Percentiles rank a stretch among this genome's conserved stretches.
phyloP scores from a whole-genome alignment of 2,113 vertebrate genomes.

The Dolichallabes microphthalmus region DNA sequence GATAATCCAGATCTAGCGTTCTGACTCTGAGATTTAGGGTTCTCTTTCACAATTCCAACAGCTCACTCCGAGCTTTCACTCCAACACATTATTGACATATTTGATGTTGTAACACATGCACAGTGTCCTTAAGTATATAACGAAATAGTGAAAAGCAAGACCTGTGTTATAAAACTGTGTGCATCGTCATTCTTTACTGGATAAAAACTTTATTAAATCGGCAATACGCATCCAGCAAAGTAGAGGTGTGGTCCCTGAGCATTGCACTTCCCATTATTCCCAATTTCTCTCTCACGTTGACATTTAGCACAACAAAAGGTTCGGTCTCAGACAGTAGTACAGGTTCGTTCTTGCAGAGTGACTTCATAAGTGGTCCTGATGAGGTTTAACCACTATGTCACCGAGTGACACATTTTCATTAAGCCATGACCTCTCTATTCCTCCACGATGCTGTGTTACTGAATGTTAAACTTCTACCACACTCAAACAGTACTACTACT shows the following conservation, averaged over 20 bases:
- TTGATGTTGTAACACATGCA: background rate
- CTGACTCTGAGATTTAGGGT: background rate
- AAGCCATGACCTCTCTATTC: slow-evolving; percentile 49
- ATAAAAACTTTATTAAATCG: slow-evolving; percentile 12
- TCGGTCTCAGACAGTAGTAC: slow-evolving; percentile 46
- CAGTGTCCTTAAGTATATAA: background rate
- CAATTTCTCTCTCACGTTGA: slow-evolving; percentile 56
- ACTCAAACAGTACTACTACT: slow-evolving; percentile 35
- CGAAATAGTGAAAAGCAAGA: background rate
- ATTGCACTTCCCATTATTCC: background rate
- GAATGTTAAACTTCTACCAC: slow-evolving; percentile 63
- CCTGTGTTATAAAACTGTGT: background rate
- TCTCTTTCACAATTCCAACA: background rate
- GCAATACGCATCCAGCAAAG: slow-evolving; percentile 1
- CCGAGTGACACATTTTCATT: slow-evolving; percentile 54
- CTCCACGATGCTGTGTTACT: slow-evolving; percentile 69
- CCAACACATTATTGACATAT: background rate
- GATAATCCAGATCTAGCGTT: background rate
- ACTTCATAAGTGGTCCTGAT: slow-evolving; percentile 48
- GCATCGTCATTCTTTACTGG: background rate
- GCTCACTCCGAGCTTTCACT: background rate
- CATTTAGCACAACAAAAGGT: slow-evolving; percentile 61
- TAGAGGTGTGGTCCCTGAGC: background rate
- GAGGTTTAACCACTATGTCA: slow-evolving; percentile 54
- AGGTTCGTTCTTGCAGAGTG: slow-evolving; percentile 41